phyloP scores from a whole-genome alignment of 2,113 vertebrate species.

The Otis tarda region DNA sequence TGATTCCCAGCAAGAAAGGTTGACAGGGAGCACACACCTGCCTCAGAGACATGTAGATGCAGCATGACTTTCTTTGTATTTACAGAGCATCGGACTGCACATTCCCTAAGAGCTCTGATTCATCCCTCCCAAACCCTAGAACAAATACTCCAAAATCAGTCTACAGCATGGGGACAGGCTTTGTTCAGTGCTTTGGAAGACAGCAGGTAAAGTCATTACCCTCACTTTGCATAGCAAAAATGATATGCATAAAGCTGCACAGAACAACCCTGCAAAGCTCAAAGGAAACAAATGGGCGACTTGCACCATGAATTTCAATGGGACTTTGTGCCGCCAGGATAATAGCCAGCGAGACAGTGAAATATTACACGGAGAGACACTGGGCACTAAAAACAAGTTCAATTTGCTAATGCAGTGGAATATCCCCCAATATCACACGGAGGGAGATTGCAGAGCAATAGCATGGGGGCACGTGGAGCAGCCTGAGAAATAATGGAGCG shows the following conservation, averaged over 20 bases:
- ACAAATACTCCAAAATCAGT: slow-evolving; percentile 62
- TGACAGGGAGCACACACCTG: slow-evolving; percentile 28
- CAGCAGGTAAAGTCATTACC: slow-evolving; percentile 66
- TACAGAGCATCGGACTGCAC: slow-evolving; percentile 53
- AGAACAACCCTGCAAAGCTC: slow-evolving; percentile 60
- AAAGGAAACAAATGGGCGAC: slow-evolving; percentile 64
- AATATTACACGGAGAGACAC: slow-evolving; percentile 38
- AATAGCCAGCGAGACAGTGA: slow-evolving; percentile 62
- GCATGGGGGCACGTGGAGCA: not conserved
- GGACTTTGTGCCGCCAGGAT: slow-evolving; percentile 63
- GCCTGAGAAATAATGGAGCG: not conserved
- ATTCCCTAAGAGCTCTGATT: slow-evolving; percentile 54
- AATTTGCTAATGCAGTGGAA: slow-evolving; percentile 17
- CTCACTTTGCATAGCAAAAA: slow-evolving; percentile 67
- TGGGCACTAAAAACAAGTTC: slow-evolving; percentile 55
- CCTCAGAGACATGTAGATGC: not conserved
- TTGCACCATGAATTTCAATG: slow-evolving; percentile 64
- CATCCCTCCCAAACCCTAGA: slow-evolving; percentile 58
- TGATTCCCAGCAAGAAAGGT: not conserved
- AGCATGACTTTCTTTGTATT: slow-evolving; percentile 49
- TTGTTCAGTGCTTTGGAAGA: slow-evolving; percentile 58
- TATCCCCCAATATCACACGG: not conserved
- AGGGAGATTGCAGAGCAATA: not conserved
- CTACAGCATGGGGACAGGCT: slow-evolving; percentile 47
- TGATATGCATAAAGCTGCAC: slow-evolving; percentile 59